phyloP scores from a whole-genome alignment of 1,140 invertebrate species.

The Ylistrum balloti region DNA sequence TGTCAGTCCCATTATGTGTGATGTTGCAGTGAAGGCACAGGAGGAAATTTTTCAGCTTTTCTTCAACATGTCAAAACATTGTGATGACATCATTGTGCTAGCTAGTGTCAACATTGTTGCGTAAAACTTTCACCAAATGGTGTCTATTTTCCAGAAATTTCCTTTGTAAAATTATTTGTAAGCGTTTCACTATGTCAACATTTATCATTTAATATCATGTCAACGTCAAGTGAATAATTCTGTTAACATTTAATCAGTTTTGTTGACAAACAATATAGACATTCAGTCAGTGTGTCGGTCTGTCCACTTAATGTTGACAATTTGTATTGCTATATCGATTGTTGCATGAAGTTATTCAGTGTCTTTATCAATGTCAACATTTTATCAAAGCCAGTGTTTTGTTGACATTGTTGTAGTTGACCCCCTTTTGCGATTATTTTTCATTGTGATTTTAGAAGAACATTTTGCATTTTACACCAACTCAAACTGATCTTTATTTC shows the following conservation, averaged over 20 bases:
- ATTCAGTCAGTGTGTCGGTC: background rate
- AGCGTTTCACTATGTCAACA: background rate
- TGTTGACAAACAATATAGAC: background rate
- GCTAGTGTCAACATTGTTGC: background rate
- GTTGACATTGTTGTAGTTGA: background rate
- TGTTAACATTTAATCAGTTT: too few relatives aligned
- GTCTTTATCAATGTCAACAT: background rate
- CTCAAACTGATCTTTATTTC: too few relatives aligned
- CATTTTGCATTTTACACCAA: too few relatives aligned
- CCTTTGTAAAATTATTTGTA: background rate
- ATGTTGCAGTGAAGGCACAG: too few relatives aligned
- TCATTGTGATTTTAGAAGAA: too few relatives aligned
- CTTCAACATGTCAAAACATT: background rate
- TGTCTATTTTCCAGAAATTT: constrained; percentile 1
- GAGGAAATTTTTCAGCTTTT: background rate
- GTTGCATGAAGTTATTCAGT: background rate
- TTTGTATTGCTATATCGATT: background rate
- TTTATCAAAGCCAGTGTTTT: background rate
- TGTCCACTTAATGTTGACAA: background rate
- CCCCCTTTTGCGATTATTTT: too few relatives aligned
- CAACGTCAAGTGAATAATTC: background rate
- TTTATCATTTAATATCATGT: background rate
- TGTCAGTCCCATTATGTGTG: background rate
- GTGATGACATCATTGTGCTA: background rate
- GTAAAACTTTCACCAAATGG: background rate